phyloP scores from a whole-genome alignment of 2,113 vertebrate species.

The Eudyptes chrysolophus region DNA sequence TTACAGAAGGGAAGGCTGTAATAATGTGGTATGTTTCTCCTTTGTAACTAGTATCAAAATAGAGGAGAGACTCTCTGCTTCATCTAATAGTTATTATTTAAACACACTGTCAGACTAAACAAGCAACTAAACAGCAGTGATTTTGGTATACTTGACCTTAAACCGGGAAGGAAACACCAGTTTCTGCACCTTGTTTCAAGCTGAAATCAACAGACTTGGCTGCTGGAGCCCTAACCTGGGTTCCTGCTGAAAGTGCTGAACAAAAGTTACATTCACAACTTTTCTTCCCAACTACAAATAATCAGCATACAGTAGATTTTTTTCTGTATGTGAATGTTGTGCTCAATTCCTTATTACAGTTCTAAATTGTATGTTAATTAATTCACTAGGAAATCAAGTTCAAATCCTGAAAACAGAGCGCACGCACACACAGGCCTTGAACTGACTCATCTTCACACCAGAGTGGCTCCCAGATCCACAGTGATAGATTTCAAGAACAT shows the following conservation, averaged over 20 bases:
- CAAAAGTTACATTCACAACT: neutral
- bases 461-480: neutral
- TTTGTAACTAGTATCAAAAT: neutral
- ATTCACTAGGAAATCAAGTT: neutral
- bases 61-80: neutral
- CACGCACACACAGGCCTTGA: neutral
- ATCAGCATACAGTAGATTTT: neutral
- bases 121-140: neutral
- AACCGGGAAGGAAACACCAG: neutral
- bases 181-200: neutral
- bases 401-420: neutral
- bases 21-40: neutral
- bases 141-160: neutral
- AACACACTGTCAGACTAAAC: neutral
- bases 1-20: neutral
- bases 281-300: neutral
- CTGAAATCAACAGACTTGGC: neutral
- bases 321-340: neutral
- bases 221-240: neutral
- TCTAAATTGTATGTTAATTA: neutral
- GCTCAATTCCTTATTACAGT: neutral
- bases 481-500: neutral
- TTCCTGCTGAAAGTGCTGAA: neutral
- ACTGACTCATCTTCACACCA: constrained; percentile 2
- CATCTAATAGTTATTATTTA: neutral